Percentiles rank a stretch among this genome's conserved stretches.
These are phyloP conservation scores for Corydoras sp. DNA, from an alignment of 2,113 vertebrate genomes.

Conservation along the genomic window DNA sequence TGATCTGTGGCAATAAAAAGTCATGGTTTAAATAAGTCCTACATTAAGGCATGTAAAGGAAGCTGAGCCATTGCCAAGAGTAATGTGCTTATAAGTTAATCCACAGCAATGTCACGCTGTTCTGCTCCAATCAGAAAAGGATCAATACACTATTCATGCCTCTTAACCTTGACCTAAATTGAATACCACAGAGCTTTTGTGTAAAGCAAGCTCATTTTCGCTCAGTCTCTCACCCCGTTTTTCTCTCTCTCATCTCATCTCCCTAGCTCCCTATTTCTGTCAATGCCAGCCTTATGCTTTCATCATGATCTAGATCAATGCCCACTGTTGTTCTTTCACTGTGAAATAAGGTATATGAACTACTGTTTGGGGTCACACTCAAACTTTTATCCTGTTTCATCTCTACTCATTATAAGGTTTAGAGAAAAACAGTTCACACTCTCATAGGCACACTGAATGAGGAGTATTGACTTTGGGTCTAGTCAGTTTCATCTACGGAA, in stretches of 20 bases:
- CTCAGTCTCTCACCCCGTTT: too few species aligned
- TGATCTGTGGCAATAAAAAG: too few species aligned
- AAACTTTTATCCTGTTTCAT: conserved; percentile 35
- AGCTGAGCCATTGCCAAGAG: background rate
- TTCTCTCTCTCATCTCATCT: background rate
- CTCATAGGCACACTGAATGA: conserved; percentile 22
- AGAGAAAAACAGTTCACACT: conserved; percentile 24
- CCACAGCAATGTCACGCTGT: background rate
- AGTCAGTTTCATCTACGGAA: conserved; percentile 58
- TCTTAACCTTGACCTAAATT: conserved; percentile 20
- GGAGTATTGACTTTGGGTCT: conserved; percentile 63
- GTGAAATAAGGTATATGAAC: conserved; percentile 40
- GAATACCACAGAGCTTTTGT: background rate
- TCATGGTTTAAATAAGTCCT: background rate
- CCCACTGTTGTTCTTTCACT: conserved; percentile 18
- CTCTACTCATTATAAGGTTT: conserved; percentile 38
- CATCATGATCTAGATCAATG: conserved; percentile 37
- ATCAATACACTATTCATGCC: conserved; percentile 20
- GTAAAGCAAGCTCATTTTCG: background rate
- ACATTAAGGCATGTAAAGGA: background rate
- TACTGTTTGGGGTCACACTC: conserved; percentile 18
- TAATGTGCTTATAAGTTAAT: background rate
- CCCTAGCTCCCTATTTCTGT: background rate
- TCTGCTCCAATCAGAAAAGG: background rate
- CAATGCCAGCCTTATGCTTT: conserved; percentile 7